Evolutionary conservation across 2,888 invertebrate species (phyloP).

Genomic region (Drosophila merina): DNA sequence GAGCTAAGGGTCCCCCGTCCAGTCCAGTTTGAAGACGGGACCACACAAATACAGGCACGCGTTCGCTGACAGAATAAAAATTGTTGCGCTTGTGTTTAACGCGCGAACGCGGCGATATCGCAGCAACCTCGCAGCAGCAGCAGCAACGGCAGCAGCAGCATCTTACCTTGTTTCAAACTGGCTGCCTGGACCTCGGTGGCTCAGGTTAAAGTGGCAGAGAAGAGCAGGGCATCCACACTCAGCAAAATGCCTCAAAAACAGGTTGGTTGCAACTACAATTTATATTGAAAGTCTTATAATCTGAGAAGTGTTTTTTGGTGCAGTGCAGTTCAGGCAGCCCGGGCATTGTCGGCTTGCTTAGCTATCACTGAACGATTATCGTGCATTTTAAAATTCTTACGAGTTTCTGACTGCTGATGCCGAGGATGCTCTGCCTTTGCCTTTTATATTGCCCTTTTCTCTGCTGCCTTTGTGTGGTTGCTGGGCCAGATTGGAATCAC

Average conservation of each 20-base stretch:
- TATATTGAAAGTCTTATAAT: too few species aligned
- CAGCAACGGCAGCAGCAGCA: slow-evolving; percentile 43
- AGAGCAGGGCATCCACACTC: slow-evolving; percentile 3
- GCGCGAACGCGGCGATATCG: slow-evolving; percentile 83
- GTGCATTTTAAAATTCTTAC: slow-evolving; percentile 83
- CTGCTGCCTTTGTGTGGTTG: slow-evolving; percentile 41
- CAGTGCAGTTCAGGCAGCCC: slow-evolving; percentile 21
- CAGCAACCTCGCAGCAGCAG: slow-evolving; percentile 43
- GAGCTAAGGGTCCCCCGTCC: slow-evolving; percentile 39
- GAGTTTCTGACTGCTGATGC: slow-evolving; percentile 71
- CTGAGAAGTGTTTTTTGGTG: not conserved
- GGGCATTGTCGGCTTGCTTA: slow-evolving; percentile 76
- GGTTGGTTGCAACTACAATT: too few species aligned
- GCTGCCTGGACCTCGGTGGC: slow-evolving; percentile 60
- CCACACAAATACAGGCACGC: slow-evolving; percentile 85
- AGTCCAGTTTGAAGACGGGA: slow-evolving; percentile 79
- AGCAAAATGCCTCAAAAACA: not conserved
- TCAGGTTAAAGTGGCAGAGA: slow-evolving; percentile 69
- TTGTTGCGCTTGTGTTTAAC: slow-evolving; percentile 84
- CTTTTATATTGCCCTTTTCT: slow-evolving; percentile 77
- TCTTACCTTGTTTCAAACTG: slow-evolving; percentile 75
- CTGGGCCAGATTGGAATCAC: slow-evolving; percentile 73
- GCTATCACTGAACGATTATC: slow-evolving; percentile 83
- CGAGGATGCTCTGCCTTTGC: slow-evolving; percentile 37
- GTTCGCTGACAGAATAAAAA: slow-evolving; percentile 84